Evolutionary conservation across 1,140 invertebrate genomes (phyloP).

Genomic region (Formica exsecta): DNA sequence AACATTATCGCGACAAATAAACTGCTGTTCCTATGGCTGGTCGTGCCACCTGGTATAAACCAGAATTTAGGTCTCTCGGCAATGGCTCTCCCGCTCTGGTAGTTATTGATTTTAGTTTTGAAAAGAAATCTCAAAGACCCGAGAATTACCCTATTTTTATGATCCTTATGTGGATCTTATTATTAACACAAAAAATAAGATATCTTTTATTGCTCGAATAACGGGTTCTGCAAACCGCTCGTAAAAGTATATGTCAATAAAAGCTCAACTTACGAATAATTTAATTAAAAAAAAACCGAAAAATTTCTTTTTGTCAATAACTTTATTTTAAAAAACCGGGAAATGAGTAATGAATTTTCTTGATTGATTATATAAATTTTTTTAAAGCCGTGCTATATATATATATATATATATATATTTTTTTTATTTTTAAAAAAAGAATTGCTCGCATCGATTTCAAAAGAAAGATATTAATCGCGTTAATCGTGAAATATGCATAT

Average conservation of each 20-base stretch:
- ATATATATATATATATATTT: too few relatives aligned
- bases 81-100: background rate
- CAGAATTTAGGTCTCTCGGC: slow-evolving; percentile 64
- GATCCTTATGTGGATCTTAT: background rate
- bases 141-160: background rate
- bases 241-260: background rate
- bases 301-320: background rate
- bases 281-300: background rate
- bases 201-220: background rate
- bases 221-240: background rate
- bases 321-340: background rate
- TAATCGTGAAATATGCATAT: slow-evolving; percentile 1
- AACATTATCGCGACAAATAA: slow-evolving; percentile 25
- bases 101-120: slow-evolving; percentile 70
- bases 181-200: background rate
- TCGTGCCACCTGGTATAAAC: slow-evolving; percentile 43
- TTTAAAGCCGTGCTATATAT: background rate
- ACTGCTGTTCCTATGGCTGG: background rate
- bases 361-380: background rate
- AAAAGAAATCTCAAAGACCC: slow-evolving; percentile 13
- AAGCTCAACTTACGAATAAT: background rate
- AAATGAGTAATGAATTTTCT: background rate
- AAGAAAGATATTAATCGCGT: background rate
- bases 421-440: background rate
- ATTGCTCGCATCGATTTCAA: background rate